Evolutionary conservation across 92 coral and sea anemone species (phyloP), one percentile per base, ranked within the genome.

Genomic region (Plumapathes pennacea): DNA sequence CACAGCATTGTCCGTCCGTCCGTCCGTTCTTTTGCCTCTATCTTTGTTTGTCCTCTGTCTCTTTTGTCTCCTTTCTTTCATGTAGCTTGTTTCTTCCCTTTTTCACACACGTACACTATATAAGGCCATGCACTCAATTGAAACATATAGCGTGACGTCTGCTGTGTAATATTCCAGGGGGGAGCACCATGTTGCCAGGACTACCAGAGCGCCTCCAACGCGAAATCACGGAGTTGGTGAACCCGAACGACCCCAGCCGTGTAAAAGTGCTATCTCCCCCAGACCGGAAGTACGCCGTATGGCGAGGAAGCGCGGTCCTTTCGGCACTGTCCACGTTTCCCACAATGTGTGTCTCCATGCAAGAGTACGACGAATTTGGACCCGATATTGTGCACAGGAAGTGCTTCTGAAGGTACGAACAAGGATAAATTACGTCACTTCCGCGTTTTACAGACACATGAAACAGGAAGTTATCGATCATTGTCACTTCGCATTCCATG

Each of bases 221-320:
- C 26, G 97, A 91, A 51, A 54, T 91, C 43, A 54, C 76, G 43
- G 82, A 71, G 4, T 65, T 91, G 0, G 65, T 91, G 32, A 66
- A 90, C 61, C 82, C 89, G 25, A 71, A 68, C 18, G 69, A 89
- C 58, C 92, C 89, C 20, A 70, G 70, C 50, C 78, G 89, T 32
- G 85, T 91, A 47, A 67, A 84, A 18, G 85, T 91, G 51, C 46
- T 88, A 21, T 82, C 76, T 54, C 86, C 96, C 58, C 74, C 73
- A 0, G 82, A 84, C 64, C 88, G 97, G 64, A 82, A 77, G 85
- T 59, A 62, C 52, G 81, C 88, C 5, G 86, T 85, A 43, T 92
- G 96, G 97, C 74, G 79, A 52, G 97, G 97, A 26, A 89, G 96
- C 62, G 85, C 97, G 42, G 72, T 92, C 68, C 54, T 92, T 10